A percentile compares a stretch with the other conserved stretches of the same genome.
Evolutionary conservation across 1,140 invertebrate species (phyloP).

Genomic region (Penaeus indicus): DNA sequence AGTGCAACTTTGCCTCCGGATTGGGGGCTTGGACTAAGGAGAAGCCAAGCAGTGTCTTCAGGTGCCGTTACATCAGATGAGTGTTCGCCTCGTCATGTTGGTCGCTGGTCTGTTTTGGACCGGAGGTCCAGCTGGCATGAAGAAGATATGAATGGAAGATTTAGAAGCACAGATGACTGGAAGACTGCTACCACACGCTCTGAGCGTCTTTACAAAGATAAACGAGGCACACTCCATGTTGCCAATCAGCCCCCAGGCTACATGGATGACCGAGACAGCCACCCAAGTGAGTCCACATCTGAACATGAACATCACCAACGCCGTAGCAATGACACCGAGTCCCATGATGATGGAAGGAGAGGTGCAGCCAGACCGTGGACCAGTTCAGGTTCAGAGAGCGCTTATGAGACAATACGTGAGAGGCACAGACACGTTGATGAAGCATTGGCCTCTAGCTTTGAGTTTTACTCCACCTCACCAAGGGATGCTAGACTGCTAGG

Average conservation of each 20-base stretch:
- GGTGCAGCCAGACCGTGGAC: conserved; percentile 35
- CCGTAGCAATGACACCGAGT: conserved; percentile 18
- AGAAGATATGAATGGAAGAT: conserved; percentile 1
- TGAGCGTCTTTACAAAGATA: conserved; percentile 52
- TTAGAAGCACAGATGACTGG: conserved; percentile 13
- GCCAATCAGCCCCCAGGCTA: conserved; percentile 59
- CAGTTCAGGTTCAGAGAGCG: conserved; percentile 58
- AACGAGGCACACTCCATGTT: conserved; percentile 44
- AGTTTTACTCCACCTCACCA: conserved; percentile 61
- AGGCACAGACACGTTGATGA: conserved; percentile 60
- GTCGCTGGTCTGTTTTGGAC: not conserved
- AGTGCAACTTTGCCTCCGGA: too few relatives aligned
- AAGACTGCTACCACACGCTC: conserved; percentile 5
- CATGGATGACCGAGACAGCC: conserved; percentile 51
- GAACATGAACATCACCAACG: conserved; percentile 42
- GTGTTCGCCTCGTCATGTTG: conserved; percentile 16
- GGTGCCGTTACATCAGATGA: conserved; percentile 29
- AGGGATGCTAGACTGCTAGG: conserved; percentile 49
- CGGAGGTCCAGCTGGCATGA: conserved; percentile 27
- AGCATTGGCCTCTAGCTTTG: conserved; percentile 59
- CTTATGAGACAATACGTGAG: conserved; percentile 59
- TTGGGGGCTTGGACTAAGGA: not conserved
- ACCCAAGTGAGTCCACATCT: conserved; percentile 55
- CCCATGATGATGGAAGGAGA: conserved; percentile 23
- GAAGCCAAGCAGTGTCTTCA: not conserved